Evolutionary conservation across 1,140 invertebrate genomes (phyloP).

Genomic region (Trichogramma pretiosum): DNA sequence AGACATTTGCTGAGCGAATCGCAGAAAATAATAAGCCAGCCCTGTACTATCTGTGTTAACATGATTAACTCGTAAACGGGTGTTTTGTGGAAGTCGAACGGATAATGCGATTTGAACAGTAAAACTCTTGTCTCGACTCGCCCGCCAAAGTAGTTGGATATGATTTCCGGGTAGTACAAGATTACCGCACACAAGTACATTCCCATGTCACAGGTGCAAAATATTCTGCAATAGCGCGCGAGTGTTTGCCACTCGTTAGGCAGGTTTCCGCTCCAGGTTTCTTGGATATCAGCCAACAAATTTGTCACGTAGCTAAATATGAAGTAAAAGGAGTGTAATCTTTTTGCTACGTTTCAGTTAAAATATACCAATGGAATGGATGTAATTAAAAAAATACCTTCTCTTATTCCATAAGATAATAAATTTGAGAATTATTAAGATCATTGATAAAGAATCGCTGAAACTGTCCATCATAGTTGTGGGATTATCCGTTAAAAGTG

Average conservation of each 20-base stretch:
- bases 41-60: background rate
- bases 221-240: background rate
- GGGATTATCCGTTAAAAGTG: background rate
- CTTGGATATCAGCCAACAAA: background rate
- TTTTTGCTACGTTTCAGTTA: background rate
- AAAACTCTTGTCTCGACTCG: background rate
- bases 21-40: background rate
- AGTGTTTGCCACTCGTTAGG: background rate
- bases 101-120: constrained; percentile 6
- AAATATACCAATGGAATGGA: no score
- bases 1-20: constrained; percentile 3
- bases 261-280: no score
- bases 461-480: background rate
- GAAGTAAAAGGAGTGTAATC: no score
- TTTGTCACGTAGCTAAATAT: constrained; percentile 4
- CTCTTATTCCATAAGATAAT: background rate
- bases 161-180: background rate
- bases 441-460: background rate
- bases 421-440: constrained; percentile 1
- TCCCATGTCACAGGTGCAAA: background rate
- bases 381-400: background rate
- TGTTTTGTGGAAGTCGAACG: background rate
- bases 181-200: background rate
- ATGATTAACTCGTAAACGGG: constrained; percentile 1
- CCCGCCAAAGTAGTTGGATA: background rate